Evolutionary conservation across 37 sponge, comb jelly and placozoan genomes (phyloP), one percentile per base, ranked within the genome.

Genomic region (Eunapius fragilis): DNA sequence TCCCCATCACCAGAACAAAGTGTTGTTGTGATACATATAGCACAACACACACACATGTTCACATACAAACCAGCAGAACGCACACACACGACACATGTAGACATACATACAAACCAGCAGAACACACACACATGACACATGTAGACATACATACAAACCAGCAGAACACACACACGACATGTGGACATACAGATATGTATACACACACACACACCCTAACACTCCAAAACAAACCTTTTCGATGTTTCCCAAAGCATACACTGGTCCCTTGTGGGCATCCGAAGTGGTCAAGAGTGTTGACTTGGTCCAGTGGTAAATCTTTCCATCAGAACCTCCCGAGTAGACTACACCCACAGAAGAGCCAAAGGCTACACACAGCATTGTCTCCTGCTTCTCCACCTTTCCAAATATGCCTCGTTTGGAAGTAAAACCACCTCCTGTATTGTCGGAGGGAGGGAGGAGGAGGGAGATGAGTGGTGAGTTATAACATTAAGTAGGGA

Each of bases 391-490:
- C 77, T 89, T 94, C 38, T 89, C 95, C 31, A 36, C 83, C 71
- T 92, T 90, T 6, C 96, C 96, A 89, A 98, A 96, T 6, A 94
- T 76, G 0, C 98, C 98, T 41, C 98, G 77, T 58, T 98, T 98
- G 30, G 95, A 96, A 0, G 95, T 96, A 41, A 98, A 86, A 10
- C 96, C 93, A 28, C 95, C 93, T 72, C 98, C 98, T 84, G 75
- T 78, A 41, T 36, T 27, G 2, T 11, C 36, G 35, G 69, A 34
- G 80, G 41, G 70, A 67, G 68, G 17, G 75, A 28, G 1, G 74
- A 72, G 81, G 35, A 41, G 32, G 31, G 37, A n/a, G 28, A 26
- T 19, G 50, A 32, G 37, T 45, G 50, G 12, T 41, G 79, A 27
- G 50, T n/a, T n/a, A n/a, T n/a, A n/a, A n/a, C n/a, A n/a, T n/a